Evolutionary conservation across 2,888 invertebrate species (phyloP).

Genomic region (Antheraea yamamai): DNA sequence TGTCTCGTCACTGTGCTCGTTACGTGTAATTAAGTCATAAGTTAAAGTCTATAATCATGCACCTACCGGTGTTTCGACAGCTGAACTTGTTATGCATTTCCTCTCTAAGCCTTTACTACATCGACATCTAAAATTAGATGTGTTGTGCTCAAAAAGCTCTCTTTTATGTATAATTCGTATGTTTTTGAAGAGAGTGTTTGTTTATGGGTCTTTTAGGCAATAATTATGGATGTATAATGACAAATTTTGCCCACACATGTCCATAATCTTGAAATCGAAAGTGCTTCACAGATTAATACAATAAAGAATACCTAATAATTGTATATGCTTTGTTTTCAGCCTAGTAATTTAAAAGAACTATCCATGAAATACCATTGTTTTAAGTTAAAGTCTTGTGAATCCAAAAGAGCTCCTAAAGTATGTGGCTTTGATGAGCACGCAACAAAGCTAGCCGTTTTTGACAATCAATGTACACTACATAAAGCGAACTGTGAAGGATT

Average conservation of each 20-base stretch:
- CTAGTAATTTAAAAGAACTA: not conserved
- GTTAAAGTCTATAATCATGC: too few relatives aligned
- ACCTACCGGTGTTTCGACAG: too few relatives aligned
- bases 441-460: conserved; percentile 45
- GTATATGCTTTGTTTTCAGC: conserved; percentile 1
- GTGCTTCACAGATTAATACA: not conserved
- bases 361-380: conserved; percentile 42
- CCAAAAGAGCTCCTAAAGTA: conserved; percentile 33
- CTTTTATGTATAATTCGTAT: not conserved
- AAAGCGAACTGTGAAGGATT: conserved; percentile 46
- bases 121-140: too few relatives aligned
- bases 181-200: not conserved
- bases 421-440: conserved; percentile 48
- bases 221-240: not conserved
- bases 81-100: too few relatives aligned
- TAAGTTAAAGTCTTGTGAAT: conserved; percentile 38
- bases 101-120: too few relatives aligned
- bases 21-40: too few relatives aligned
- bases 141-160: not conserved
- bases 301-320: not conserved
- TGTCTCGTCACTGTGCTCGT: too few relatives aligned
- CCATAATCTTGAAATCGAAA: not conserved
- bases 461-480: conserved; percentile 48
- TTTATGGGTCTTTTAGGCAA: not conserved
- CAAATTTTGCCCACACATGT: not conserved